phyloP scores from a whole-genome alignment of 2,113 vertebrate species.

The Crypturellus undulatus region DNA sequence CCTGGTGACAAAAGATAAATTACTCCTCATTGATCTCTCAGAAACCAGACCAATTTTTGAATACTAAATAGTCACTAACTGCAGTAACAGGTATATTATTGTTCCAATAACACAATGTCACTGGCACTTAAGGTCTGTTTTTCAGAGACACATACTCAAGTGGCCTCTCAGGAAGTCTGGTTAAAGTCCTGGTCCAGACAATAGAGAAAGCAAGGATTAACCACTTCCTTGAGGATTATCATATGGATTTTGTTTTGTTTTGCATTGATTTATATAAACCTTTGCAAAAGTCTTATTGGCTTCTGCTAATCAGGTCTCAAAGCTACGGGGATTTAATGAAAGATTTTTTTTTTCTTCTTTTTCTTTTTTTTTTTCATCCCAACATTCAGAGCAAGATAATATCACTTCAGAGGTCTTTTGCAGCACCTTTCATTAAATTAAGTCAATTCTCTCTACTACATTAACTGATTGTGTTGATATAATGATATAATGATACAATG shows the following conservation, averaged over 20 bases:
- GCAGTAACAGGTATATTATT: not conserved
- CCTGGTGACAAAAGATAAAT: conserved; percentile 1
- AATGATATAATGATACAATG: too few relatives aligned
- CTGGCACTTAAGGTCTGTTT: not conserved
- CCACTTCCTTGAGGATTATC: not conserved
- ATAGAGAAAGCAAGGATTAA: not conserved
- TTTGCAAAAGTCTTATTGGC: not conserved
- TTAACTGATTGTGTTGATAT: not conserved
- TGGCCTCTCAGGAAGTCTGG: not conserved
- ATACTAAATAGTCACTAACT: conserved; percentile 19
- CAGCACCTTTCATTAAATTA: not conserved
- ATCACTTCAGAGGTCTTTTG: not conserved
- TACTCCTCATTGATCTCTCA: conserved; percentile 1
- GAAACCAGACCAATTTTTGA: not conserved
- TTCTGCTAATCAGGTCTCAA: not conserved
- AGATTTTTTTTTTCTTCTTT: not conserved
- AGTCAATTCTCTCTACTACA: not conserved
- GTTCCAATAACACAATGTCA: not conserved
- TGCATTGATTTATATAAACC: not conserved
- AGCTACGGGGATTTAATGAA: not conserved
- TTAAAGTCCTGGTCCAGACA: not conserved
- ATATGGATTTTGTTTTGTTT: not conserved
- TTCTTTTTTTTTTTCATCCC: not conserved
- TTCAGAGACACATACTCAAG: not conserved
- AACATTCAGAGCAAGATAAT: not conserved